A percentile compares a stretch with the other conserved stretches of the same genome.
These are phyloP conservation scores for Cynopterus brachyotis DNA, from an alignment of 2,113 vertebrate genomes.

Conservation along the genomic window DNA sequence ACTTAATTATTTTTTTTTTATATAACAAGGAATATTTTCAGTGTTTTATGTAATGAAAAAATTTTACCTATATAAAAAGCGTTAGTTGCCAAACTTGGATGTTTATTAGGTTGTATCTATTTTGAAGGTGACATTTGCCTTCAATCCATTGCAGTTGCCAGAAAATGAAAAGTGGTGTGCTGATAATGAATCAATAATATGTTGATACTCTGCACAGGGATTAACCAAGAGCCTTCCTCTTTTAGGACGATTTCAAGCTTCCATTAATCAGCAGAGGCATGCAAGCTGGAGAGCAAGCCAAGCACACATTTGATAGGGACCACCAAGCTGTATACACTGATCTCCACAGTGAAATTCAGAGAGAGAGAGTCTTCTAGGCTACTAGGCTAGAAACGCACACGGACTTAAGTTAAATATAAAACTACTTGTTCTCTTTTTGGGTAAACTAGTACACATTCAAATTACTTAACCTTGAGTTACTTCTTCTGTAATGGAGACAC, in stretches of 20 bases:
- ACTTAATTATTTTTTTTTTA: too few relatives aligned
- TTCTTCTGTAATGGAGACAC: slow-evolving; percentile 41
- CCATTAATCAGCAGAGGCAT: slow-evolving; percentile 43
- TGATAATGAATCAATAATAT: slow-evolving; percentile 61
- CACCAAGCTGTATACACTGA: not conserved
- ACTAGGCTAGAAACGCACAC: not conserved
- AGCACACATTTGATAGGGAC: not conserved
- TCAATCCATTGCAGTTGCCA: not conserved
- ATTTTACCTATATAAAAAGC: not conserved
- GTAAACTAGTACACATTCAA: slow-evolving; percentile 17
- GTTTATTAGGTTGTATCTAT: not conserved
- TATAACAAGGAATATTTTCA: not conserved
- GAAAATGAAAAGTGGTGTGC: not conserved
- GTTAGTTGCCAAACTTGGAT: not conserved
- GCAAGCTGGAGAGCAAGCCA: not conserved
- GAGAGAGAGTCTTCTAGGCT: not conserved
- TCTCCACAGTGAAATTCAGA: not conserved
- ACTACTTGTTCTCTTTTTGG: not conserved
- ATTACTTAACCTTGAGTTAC: slow-evolving; percentile 58
- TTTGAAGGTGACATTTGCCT: slow-evolving; percentile 33
- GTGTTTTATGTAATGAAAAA: not conserved
- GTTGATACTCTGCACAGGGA: slow-evolving; percentile 42
- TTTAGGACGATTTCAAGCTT: slow-evolving; percentile 57
- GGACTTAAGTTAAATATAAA: slow-evolving; percentile 57
- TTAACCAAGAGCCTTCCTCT: slow-evolving; percentile 60